These are phyloP conservation scores for Sebastiscus albofasciatus DNA, from an alignment of 2,797 vertebrate genomes.

Conservation along the genomic window DNA sequence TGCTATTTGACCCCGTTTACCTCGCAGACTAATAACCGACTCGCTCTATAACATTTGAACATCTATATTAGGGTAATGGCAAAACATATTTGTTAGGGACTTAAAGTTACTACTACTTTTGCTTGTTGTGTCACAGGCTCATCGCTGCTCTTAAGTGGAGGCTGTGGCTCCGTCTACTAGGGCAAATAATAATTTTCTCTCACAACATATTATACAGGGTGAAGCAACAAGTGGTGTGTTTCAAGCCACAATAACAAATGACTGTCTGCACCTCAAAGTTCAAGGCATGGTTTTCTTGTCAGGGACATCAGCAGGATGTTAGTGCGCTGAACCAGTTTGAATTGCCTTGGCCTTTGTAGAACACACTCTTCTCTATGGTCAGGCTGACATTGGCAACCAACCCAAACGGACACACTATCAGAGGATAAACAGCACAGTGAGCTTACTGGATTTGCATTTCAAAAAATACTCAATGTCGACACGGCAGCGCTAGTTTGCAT, in stretches of 20 bases:
- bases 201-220: constrained; percentile 32
- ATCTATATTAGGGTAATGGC: constrained; percentile 23
- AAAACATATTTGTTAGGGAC: constrained; percentile 47
- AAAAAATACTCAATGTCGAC: constrained; percentile 13
- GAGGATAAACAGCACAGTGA: constrained; percentile 52
- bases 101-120: constrained; percentile 12
- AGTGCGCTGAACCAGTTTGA: neutral
- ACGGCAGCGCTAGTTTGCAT: constrained; percentile 59
- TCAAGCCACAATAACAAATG: constrained; percentile 65
- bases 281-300: constrained; percentile 33
- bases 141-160: neutral
- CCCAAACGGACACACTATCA: constrained; percentile 61
- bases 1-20: constrained; percentile 23
- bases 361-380: constrained; percentile 42
- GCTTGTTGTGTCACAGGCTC: constrained; percentile 23
- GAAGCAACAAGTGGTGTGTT: constrained; percentile 18
- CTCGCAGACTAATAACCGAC: constrained; percentile 14
- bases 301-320: constrained; percentile 29
- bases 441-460: constrained; percentile 51
- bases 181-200: constrained; percentile 64
- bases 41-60: neutral
- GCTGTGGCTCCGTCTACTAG: constrained; percentile 14
- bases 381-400: constrained; percentile 58
- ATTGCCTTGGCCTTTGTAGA: constrained; percentile 39
- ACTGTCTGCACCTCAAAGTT: constrained; percentile 37